Conservation (phyloP, 2,113 vertebrate genomes). For the Hippocampus comes region DNA sequence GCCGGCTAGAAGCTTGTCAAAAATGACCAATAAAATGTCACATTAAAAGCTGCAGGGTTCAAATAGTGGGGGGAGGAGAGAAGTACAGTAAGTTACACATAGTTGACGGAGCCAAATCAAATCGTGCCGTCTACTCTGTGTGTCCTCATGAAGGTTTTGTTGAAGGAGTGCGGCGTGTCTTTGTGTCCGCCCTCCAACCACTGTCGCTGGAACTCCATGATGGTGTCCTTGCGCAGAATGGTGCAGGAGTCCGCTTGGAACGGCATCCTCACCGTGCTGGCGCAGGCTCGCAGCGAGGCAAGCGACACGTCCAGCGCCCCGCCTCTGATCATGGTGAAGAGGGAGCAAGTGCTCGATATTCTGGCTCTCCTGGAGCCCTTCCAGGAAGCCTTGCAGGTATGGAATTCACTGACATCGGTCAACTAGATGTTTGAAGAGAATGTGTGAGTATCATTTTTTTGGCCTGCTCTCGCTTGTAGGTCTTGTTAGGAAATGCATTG, state of each 20-base stretch:
- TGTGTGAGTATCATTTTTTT: neutral
- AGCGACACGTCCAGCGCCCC: constrained; percentile 55
- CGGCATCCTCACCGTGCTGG: constrained; percentile 55
- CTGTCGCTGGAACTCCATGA: constrained; percentile 71
- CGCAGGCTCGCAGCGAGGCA: constrained; percentile 68
- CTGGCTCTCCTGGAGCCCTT: constrained; percentile 70
- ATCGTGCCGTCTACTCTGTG: neutral
- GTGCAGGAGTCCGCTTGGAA: constrained; percentile 64
- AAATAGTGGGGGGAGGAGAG: too few species aligned
- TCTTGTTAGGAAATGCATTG: constrained; percentile 64
- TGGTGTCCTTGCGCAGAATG: constrained; percentile 61
- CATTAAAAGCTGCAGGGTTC: too few species aligned
- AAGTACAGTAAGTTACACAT: neutral
- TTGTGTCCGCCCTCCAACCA: constrained; percentile 54
- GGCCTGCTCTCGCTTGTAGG: constrained; percentile 18
- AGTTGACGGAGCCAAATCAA: neutral
- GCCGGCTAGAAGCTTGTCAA: too few species aligned
- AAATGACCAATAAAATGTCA: too few species aligned
- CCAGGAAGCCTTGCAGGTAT: constrained; percentile 64
- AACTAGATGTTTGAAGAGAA: neutral
- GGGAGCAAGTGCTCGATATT: constrained; percentile 71
- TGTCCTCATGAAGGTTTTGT: constrained; percentile 49
- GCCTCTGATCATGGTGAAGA: constrained; percentile 63
- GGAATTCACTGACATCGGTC: neutral
- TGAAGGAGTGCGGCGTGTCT: constrained; percentile 62